These are phyloP conservation scores for Casuarius casuarius DNA, from an alignment of 2,113 vertebrate species.

Conservation along the genomic window DNA sequence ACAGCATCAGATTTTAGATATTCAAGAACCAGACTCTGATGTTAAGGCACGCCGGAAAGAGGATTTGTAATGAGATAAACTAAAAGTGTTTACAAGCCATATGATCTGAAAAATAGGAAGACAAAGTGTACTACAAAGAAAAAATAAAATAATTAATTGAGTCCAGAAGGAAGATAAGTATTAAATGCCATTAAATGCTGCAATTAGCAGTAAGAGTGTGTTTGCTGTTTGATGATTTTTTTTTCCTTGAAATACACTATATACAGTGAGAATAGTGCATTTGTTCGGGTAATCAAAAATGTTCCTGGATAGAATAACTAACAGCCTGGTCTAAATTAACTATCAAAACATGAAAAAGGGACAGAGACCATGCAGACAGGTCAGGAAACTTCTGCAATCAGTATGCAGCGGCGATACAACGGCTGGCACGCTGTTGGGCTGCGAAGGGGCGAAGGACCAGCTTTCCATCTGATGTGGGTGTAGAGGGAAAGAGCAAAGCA, in stretches of 20 bases:
- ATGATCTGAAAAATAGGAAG: slow-evolving; percentile 47
- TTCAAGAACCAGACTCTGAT: background rate
- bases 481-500: background rate
- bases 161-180: background rate
- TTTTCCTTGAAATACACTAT: background rate
- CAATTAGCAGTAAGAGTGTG: background rate
- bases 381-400: background rate
- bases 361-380: background rate
- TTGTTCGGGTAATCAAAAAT: background rate
- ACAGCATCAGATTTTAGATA: background rate
- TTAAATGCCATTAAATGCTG: background rate
- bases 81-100: slow-evolving; percentile 40
- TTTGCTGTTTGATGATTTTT: background rate
- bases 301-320: background rate
- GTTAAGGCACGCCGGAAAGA: background rate
- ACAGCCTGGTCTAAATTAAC: background rate
- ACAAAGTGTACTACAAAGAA: background rate
- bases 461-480: background rate
- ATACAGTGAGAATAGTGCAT: background rate
- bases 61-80: background rate
- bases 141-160: background rate
- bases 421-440: background rate
- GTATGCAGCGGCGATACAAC: background rate
- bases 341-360: background rate
- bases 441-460: background rate